Evolutionary conservation across 2,888 invertebrate species (phyloP).

Genomic region (Orthosia incerta): DNA sequence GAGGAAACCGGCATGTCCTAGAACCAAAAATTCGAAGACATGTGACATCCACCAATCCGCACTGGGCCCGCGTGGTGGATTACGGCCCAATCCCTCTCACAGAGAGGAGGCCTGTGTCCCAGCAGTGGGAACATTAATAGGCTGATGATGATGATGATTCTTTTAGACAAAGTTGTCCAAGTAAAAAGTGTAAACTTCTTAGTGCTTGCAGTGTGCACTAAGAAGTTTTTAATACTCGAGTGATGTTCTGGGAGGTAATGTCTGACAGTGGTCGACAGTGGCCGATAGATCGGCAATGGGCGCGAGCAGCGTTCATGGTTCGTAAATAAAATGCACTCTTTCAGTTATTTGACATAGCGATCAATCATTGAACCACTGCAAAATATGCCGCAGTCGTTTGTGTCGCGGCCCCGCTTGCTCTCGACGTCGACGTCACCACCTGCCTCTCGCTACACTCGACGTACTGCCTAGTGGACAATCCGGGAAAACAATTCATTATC

Average conservation of each 20-base stretch:
- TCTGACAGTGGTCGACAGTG: neutral
- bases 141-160: too few relatives aligned
- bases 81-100: too few relatives aligned
- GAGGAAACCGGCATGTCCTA: too few relatives aligned
- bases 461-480: neutral
- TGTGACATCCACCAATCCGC: too few relatives aligned
- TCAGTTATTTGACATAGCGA: conserved; percentile 56
- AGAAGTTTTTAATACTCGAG: neutral
- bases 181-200: neutral
- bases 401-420: conserved; percentile 28
- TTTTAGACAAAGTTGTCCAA: neutral
- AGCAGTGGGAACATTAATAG: too few relatives aligned
- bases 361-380: conserved; percentile 71
- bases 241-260: too few relatives aligned
- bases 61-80: too few relatives aligned
- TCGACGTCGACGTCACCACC: neutral
- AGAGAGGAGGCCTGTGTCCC: too few relatives aligned
- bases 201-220: neutral
- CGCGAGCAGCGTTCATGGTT: conserved; percentile 29
- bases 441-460: neutral
- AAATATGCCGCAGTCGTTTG: conserved; percentile 59
- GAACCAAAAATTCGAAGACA: too few relatives aligned
- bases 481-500: neutral
- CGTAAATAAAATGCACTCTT: conserved; percentile 57
- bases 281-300: neutral